These are phyloP conservation scores for Platygyra sinensis DNA, from an alignment of 64 coral and sea anemone genomes.

Conservation along the genomic window DNA sequence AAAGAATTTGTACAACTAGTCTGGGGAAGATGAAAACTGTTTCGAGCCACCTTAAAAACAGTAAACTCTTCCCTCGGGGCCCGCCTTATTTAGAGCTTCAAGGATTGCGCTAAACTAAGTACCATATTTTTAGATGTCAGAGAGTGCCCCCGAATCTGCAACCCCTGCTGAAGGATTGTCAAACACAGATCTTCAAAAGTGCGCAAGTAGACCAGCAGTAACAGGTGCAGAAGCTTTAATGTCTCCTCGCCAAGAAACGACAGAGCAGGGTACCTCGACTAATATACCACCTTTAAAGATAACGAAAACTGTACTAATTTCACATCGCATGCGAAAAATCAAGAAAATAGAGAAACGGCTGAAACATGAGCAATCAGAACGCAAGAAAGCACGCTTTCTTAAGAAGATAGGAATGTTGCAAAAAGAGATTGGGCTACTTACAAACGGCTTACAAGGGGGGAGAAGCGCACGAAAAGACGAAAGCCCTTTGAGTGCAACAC, in stretches of 20 bases:
- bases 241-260: not conserved
- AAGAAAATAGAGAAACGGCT: not conserved
- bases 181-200: not conserved
- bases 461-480: not conserved
- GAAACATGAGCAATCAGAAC: not conserved
- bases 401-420: not conserved
- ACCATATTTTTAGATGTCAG: not conserved
- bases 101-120: not conserved
- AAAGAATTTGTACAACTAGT: too few species aligned
- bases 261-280: not conserved
- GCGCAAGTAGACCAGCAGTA: too few species aligned
- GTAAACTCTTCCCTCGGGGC: too few species aligned
- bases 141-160: not conserved
- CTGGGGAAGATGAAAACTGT: too few species aligned
- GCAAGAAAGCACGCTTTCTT: not conserved
- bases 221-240: not conserved
- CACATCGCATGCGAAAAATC: conserved; percentile 3
- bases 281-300: not conserved
- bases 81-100: too few species aligned
- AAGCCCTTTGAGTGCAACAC: not conserved
- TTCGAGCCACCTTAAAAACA: too few species aligned
- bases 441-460: not conserved
- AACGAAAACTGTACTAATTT: conserved; percentile 4
- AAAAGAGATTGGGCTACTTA: not conserved
- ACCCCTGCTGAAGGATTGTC: not conserved